Evolutionary conservation across 2,888 invertebrate species (phyloP), one percentile per base, ranked within the genome.

Genomic region (Atrina japonica): DNA sequence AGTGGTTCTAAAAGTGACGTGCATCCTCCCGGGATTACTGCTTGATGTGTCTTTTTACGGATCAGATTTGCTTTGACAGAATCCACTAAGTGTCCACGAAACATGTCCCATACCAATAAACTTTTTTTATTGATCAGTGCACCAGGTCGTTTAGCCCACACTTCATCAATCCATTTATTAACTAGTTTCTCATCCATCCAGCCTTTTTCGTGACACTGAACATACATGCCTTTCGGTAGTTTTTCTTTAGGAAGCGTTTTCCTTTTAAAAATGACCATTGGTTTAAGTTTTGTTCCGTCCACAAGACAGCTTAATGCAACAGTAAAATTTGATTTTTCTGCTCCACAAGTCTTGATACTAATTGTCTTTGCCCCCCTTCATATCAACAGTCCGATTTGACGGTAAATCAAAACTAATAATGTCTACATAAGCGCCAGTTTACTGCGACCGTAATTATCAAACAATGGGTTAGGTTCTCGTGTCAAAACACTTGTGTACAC

Each of bases 1-100:
- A 64, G 53, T n/a, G 70, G 74, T 43, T 74, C 63, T 5, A 66
- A 30, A 29, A 52, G 11, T n/a, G 53, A 66, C 2, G 73, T 73
- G 16, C 66, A 73, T 2, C 73, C 70, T 1, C 73, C 66, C n/a
- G 73, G 73, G 21, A 74, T 70, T 29, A 35, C 56, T 18, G 47
- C 27, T 14, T 53, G 35, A 14, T 30, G 29, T 30, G 55, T 43
- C 14, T 49, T 49, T 3, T 56, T 23, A 6, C 47, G n/a, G 16
- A n/a, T 25, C 14, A 47, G 41, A 45, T 55, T 53, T 29, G 47
- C 3, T 35, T 66, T 35, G 16, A 49, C 40, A 18, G 18, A 18
- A 11, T 41, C 58, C 2, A 41, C 25, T 11, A 61, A 14, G 35
- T 61, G 61, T 16, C 18, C 49, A 2, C 49, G 47, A 18, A 61